Evolutionary conservation across 2,888 invertebrate genomes (phyloP), one percentile per base, ranked within the genome.

Genomic region (Chalcosyrphus nemorum): DNA sequence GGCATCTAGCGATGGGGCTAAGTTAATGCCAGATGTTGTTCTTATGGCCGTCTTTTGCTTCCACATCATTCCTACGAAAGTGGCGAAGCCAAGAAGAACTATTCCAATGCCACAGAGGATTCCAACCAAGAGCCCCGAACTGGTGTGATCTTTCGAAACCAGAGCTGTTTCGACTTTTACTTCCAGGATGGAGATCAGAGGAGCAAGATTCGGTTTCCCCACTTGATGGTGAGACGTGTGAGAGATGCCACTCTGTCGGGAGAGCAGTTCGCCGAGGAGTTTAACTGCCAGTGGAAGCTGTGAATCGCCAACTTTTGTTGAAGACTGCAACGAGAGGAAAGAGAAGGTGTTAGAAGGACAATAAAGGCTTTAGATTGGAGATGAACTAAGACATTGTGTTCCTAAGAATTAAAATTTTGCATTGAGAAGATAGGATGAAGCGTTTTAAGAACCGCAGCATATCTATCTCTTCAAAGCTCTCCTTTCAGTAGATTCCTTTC

Each of bases 161-260:
- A 94, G 89, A 0, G 95, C 94, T 2, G 95, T 95, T 91, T 96
- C 95, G 15, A 92, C 95, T 90, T 95, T 95, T 38, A 96, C 95
- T 90, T 96, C 96, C 4, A 95, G 92, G 35, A 96, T 95, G 15
- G 96, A 95, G 52, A 94, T 93, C 43, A 96, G 91, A 2, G 94
- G 93, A n/a, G 93, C 91, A 29, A 93, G 90, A 78, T 93, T 92
- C 0, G 93, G 93, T 88, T 93, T 93, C 87, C 94, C 94, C 66
- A 90, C 75, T 61, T 89, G 89, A 54, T 88, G 89, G 81, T 89
- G 88, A 0, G 89, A 87, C 50, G 89, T 87, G 52, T 89, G 90
- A 13, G 90, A 87, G 2, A 89, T 88, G 45, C 88, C 90, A 56
- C 89, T 87, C 38, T 91, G 91, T 9, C 94, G 92, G 35, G 94